A percentile compares a stretch with the other conserved stretches of the same genome.
These are phyloP conservation scores for Octonoba sinensis DNA, from an alignment of 2,888 invertebrate genomes.

Conservation along the genomic window DNA sequence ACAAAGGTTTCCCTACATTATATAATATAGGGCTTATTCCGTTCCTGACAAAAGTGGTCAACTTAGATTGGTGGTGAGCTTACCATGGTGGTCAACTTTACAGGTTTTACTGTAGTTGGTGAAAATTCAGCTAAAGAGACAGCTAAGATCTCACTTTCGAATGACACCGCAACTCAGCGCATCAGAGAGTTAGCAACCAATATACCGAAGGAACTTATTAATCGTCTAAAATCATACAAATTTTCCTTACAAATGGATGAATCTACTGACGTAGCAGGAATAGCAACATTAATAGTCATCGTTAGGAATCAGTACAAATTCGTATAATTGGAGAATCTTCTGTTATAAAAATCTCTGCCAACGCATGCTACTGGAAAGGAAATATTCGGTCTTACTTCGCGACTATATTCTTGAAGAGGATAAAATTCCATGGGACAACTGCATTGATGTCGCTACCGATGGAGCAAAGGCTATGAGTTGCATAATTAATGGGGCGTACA, in stretches of 20 bases:
- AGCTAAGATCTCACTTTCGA: background rate
- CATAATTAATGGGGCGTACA: background rate
- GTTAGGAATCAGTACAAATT: slow-evolving; percentile 3
- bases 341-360: slow-evolving; percentile 11
- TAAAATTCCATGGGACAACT: slow-evolving; percentile 1
- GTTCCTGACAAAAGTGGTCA: too few species aligned
- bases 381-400: too few species aligned
- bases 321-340: background rate
- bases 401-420: slow-evolving; percentile 11
- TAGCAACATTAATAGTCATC: slow-evolving; percentile 7
- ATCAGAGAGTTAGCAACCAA: background rate
- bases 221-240: slow-evolving; percentile 7
- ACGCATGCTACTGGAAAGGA: background rate
- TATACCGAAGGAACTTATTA: background rate
- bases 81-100: too few species aligned
- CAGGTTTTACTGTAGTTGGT: background rate
- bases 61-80: too few species aligned
- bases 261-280: slow-evolving; percentile 8
- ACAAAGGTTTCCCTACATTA: too few species aligned
- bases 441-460: slow-evolving; percentile 20
- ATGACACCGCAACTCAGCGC: background rate
- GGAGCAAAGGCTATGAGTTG: slow-evolving; percentile 15
- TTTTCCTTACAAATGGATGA: slow-evolving; percentile 18
- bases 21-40: too few species aligned
- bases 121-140: slow-evolving; percentile 11